Percentiles rank a stretch among this genome's conserved stretches.
These are phyloP conservation scores for Phymanthus crucifer DNA, from an alignment of 92 coral and sea anemone genomes.

Conservation along the genomic window DNA sequence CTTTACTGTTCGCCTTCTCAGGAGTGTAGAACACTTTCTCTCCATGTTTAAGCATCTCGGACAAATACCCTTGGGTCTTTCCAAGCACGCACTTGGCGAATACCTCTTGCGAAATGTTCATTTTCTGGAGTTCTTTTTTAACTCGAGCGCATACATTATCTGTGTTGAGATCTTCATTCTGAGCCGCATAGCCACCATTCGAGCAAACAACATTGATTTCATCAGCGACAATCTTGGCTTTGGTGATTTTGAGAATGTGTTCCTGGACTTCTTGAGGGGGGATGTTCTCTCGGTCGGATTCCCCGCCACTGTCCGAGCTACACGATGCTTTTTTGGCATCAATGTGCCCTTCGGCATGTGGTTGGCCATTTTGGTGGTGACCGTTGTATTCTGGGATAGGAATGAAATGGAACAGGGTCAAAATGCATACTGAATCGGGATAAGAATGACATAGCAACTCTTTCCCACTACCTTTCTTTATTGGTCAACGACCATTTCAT, in stretches of 20 bases:
- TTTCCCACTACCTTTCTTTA: no score
- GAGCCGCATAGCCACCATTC: conserved; percentile 16
- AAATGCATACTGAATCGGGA: conserved; percentile 53
- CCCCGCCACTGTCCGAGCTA: conserved; percentile 42
- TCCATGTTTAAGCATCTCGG: conserved; percentile 87
- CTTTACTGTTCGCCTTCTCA: conserved; percentile 73
- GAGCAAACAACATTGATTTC: conserved; percentile 46
- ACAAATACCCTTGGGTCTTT: conserved; percentile 86
- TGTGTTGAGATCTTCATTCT: conserved; percentile 37
- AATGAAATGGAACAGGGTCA: conserved; percentile 65
- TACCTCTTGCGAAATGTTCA: conserved; percentile 84
- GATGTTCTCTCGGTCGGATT: conserved; percentile 44
- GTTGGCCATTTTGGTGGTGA: conserved; percentile 50
- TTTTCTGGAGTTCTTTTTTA: conserved; percentile 73
- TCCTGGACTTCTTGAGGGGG: conserved; percentile 65
- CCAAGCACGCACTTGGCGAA: conserved; percentile 91
- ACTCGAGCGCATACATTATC: conserved; percentile 69
- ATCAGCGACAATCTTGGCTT: conserved; percentile 49
- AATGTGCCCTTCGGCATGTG: conserved; percentile 48
- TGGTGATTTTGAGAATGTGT: conserved; percentile 72
- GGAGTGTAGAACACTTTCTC: conserved; percentile 74
- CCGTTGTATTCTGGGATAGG: conserved; percentile 63
- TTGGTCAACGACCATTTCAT: no score
- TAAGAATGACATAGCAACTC: no score
- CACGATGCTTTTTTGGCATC: conserved; percentile 60